Evolutionary conservation across 2,797 vertebrate genomes (phyloP), one percentile per base, ranked within the genome.

Genomic region (Saxicola maurus): DNA sequence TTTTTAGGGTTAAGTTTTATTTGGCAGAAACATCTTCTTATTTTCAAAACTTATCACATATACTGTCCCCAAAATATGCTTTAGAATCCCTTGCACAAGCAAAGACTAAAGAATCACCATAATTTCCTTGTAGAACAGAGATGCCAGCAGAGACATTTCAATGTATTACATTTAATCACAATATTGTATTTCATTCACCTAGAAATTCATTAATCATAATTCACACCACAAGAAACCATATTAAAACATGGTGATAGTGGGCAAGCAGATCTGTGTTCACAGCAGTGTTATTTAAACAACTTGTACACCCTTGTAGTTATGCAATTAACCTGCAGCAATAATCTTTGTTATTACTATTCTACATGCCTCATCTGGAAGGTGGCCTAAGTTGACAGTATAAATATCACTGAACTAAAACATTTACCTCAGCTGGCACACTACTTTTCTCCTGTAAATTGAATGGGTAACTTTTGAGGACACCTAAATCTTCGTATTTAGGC

Each of bases 191-290:
- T 91, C 73, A 75, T 91, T 93, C 93, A 94, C 67, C 87, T 92
- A 91, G 89, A 92, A 89, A 94, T 92, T 80, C 64, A 94, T 95
- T 96, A 91, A 96, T 95, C 87, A 85, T 93, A 87, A 91, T 90
- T 94, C 81, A 75, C 56, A 60, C 76, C 62, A 27, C 74, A 92
- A 85, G 75, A 90, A 92, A 82, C 15, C 51, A 27, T 71, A 89
- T 86, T 90, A 94, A 94, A 90, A 75, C 52, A 76, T 1, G 87
- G 66, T 56, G 68, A 87, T 35, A 52, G 35, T 24, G 10, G 42
- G 48, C 75, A 91, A 90, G 49, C 37, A 83, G 51, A 77, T 40
- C 38, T 66, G 16, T 74, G 71, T 82, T 94, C 71, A 86, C 55
- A 84, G 65, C 61, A 67, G 31, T 45, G 37, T 49, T 66, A 67